Conservation (phyloP, 2,888 invertebrate species). For the Microplitis deprimator region DNA sequence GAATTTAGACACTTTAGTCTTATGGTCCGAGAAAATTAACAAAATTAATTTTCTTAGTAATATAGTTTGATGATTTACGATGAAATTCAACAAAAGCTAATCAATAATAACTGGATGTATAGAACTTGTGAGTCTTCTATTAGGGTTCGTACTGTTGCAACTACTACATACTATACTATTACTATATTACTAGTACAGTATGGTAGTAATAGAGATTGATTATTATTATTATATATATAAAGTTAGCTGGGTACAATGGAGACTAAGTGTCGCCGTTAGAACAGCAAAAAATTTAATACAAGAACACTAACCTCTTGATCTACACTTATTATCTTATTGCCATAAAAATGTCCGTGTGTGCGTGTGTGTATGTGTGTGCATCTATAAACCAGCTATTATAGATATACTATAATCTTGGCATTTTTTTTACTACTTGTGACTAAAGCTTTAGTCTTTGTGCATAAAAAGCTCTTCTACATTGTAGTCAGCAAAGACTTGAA, state of each 20-base stretch:
- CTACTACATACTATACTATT: not conserved
- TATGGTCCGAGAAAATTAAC: not conserved
- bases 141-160: not conserved
- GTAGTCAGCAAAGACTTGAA: not conserved
- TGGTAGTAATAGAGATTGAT: not conserved
- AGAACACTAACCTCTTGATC: not conserved
- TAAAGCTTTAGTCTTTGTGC: not conserved
- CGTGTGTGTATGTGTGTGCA: not conserved
- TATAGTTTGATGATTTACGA: conserved; percentile 7
- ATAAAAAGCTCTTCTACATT: not conserved
- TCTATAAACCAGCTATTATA: not conserved
- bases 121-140: conserved; percentile 17
- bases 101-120: conserved; percentile 8
- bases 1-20: not conserved
- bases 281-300: not conserved
- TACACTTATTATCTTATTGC: not conserved
- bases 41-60: not conserved
- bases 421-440: not conserved
- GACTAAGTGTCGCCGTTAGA: not conserved
- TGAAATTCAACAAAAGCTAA: conserved; percentile 1
- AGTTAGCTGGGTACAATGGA: not conserved
- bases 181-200: not conserved
- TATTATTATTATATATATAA: not conserved
- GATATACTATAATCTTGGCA: not conserved
- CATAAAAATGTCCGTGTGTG: not conserved